phyloP scores from a whole-genome alignment of 2,113 vertebrate genomes.

The Lepus americanus region DNA sequence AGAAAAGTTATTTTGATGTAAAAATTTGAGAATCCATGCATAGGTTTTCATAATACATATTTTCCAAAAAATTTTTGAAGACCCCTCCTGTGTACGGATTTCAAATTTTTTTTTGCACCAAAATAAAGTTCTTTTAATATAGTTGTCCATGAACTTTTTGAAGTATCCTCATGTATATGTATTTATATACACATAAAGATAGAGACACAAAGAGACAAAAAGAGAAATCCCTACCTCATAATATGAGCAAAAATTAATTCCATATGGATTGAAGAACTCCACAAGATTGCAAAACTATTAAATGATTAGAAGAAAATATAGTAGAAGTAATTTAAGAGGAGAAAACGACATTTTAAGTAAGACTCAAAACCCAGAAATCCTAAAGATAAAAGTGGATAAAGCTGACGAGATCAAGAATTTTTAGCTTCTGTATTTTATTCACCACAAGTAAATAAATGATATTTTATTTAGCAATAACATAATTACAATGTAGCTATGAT shows the following conservation, averaged over 20 bases:
- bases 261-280: background rate
- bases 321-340: background rate
- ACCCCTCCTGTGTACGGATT: no score
- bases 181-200: background rate
- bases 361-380: background rate
- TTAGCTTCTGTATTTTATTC: conserved; percentile 29
- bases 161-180: background rate
- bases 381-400: background rate
- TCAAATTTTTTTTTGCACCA: no score
- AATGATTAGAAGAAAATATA: conserved; percentile 11
- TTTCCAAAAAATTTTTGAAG: no score
- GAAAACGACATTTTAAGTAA: background rate
- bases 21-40: no score
- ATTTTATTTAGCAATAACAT: background rate
- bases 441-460: conserved; percentile 34
- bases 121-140: no score
- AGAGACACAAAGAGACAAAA: background rate
- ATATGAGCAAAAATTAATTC: conserved; percentile 38
- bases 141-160: no score
- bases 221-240: background rate
- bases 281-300: conserved; percentile 13
- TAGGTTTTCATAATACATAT: no score
- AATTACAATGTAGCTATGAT: conserved; percentile 19
- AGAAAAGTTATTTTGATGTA: no score
- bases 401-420: background rate